Percentiles rank a stretch among this genome's conserved stretches.
Conservation (phyloP, 2,888 invertebrate species). For the Folsomia candida region DNA sequence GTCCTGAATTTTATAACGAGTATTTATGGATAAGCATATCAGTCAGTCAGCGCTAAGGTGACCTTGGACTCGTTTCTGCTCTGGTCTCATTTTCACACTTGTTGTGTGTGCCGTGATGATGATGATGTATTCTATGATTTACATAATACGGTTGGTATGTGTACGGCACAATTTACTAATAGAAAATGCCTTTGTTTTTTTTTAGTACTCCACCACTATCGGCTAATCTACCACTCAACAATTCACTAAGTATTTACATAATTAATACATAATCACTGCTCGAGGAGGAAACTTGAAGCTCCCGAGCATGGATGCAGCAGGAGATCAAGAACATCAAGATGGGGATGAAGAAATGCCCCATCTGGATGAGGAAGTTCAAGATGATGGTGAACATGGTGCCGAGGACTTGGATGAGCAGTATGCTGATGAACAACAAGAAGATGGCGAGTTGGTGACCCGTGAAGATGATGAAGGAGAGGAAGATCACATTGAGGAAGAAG, state of each 20-base stretch:
- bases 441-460: constrained; percentile 67
- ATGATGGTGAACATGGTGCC: constrained; percentile 84
- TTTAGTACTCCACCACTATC: neutral
- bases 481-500: constrained; percentile 18
- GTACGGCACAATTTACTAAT: neutral
- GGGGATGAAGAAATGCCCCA: constrained; percentile 18
- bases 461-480: constrained; percentile 8
- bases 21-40: constrained; percentile 6
- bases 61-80: constrained; percentile 1
- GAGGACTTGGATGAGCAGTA: constrained; percentile 84
- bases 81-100: neutral
- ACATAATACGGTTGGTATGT: neutral
- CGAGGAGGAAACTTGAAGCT: too few relatives aligned
- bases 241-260: neutral
- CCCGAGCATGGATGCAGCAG: neutral
- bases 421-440: constrained; percentile 79
- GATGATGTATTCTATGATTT: too few relatives aligned
- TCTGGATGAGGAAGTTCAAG: neutral
- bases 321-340: neutral
- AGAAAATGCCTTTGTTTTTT: neutral
- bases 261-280: neutral
- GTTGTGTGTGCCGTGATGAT: too few relatives aligned
- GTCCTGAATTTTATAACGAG: neutral
- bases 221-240: too few relatives aligned
- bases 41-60: neutral